These are phyloP conservation scores for Intellagama lesueurii DNA, from an alignment of 2,797 vertebrate genomes.

Conservation along the genomic window DNA sequence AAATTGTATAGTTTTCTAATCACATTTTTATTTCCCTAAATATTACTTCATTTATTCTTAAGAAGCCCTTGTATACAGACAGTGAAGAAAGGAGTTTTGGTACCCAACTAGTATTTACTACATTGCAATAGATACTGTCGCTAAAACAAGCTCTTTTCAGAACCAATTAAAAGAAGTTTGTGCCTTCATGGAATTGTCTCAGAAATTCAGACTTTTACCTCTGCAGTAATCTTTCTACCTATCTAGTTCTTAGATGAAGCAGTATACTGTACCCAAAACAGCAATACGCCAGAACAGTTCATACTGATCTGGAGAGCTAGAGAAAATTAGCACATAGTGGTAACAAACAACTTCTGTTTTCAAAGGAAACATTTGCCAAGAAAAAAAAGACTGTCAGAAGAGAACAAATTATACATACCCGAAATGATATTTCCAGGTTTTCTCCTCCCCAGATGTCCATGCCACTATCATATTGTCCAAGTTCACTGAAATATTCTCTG, in stretches of 20 bases:
- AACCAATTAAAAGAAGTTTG: neutral
- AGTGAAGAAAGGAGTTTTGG: neutral
- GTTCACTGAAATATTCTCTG: constrained; percentile 90
- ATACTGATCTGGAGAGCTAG: neutral
- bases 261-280: neutral
- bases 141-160: neutral
- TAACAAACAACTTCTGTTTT: neutral
- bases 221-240: neutral
- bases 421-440: constrained; percentile 96
- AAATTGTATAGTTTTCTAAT: neutral
- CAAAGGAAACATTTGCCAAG: neutral
- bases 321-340: neutral
- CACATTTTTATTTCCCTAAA: neutral
- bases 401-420: constrained; percentile 80
- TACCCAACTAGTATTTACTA: neutral
- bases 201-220: neutral
- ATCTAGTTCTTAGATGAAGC: neutral
- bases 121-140: neutral
- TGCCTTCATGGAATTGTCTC: neutral
- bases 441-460: constrained; percentile 99
- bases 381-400: neutral
- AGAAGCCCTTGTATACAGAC: neutral
- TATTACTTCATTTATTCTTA: neutral
- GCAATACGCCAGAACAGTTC: neutral
- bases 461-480: constrained; percentile 93